Base-by-base conservation (phyloP, 2,797 vertebrate genomes). In the Anableps anableps region DNA sequence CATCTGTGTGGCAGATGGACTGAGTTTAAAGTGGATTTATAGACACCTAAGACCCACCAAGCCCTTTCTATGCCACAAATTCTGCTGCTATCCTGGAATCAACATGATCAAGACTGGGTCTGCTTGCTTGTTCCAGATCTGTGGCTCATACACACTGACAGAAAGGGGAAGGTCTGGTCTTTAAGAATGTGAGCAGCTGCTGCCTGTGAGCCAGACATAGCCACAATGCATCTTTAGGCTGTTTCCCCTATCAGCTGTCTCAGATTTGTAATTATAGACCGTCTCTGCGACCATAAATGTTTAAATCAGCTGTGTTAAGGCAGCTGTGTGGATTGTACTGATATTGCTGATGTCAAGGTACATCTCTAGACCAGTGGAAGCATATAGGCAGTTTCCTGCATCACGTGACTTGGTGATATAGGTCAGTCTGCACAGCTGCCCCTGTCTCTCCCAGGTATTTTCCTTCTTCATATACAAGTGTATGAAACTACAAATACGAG, bases 101-200 rank as follows among this genome's bases (percentile, higher is more conserved):
- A 77, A 26, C 55, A n/a, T 50, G 68, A 79, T 80, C 74, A 73
- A 50, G 72, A 68, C 26, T 26, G 21, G 13, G 72, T 48, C 70
- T 80, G 80, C n/a, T 45, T 41, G 38, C 74, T 73, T 60, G 55
- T 79, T 85, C 71, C 70, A 83, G 62, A 80, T 81, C 76, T 82
- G 73, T 79, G 85, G 86, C 70, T 85, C 77, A 79, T 62, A 26
- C 58, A 34, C 23, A 47, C 68, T 72, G 74, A 75, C 76, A 83
- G 53, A 41, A 45, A 77, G 79, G 75, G 80, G 66, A 29, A 50
- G 79, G 60, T 47, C 76, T 41, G 72, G 58, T 41, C 31, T 72
- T 55, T 51, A 82, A 77, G 85, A 91, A 92, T 86, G 87, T 87
- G 80, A 85, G 76, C 92, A 93, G 88, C 93, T 93, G 91, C 81